These are phyloP conservation scores for Tympanoctomys barrerae DNA, from an alignment of 2,797 vertebrate species.

Conservation along the genomic window DNA sequence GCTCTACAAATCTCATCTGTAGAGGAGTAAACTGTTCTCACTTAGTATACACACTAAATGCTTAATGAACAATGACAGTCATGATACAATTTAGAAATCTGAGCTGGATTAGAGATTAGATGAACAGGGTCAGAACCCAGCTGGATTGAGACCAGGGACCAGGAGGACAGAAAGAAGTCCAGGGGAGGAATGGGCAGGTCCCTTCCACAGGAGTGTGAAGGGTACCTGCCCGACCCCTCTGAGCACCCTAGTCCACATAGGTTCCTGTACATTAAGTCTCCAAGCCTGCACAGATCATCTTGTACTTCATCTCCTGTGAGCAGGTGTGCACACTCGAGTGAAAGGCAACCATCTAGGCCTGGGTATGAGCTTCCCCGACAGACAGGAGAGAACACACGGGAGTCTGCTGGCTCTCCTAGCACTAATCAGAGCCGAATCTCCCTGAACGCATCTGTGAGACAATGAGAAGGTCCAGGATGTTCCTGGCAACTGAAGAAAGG, in stretches of 20 bases:
- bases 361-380: neutral
- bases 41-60: neutral
- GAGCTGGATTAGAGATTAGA: neutral
- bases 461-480: neutral
- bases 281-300: neutral
- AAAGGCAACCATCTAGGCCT: neutral
- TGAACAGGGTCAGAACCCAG: neutral
- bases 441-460: neutral
- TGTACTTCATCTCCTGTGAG: neutral
- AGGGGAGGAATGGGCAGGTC: neutral
- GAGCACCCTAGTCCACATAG: neutral
- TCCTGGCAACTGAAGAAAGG: neutral
- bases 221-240: neutral
- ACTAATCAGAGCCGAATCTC: neutral
- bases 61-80: neutral
- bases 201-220: neutral
- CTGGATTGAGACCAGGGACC: neutral
- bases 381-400: neutral
- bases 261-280: neutral
- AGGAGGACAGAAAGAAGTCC: neutral
- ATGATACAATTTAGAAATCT: neutral
- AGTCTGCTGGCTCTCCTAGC: neutral
- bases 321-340: neutral
- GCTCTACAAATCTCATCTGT: neutral
- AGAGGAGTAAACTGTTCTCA: neutral